Evolutionary conservation across 1,140 invertebrate species (phyloP), one percentile per base, ranked within the genome.

Genomic region (Rhagoletis pomonella): DNA sequence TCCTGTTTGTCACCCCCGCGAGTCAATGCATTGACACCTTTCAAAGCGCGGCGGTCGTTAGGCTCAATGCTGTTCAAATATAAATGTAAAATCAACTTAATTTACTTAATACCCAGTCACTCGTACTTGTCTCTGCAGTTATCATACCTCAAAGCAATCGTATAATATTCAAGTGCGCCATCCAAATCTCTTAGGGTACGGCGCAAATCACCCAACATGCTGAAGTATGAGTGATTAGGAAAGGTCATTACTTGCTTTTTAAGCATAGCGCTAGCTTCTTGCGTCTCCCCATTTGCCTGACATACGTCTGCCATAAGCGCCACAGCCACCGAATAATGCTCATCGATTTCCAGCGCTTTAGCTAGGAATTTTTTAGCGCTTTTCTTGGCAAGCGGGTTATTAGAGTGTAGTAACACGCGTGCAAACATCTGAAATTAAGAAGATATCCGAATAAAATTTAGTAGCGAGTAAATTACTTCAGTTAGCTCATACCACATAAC

Each of bases 141-240:
- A 17, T 67, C 87, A 50, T 64, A 92, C 91, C 90, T 89, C 29
- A 93, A 64, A 0, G 92, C 91, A 19, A 89, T 84, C 7, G 91
- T 91, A 50, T 91, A 93, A 73, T 89, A 90, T 17, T 93, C 91
- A 17, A 93, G 69, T 0, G 92, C 92, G 50, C 86, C 90, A 69
- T 90, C 87, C 7, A 90, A 84, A 87, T 92, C 89, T 88, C 90
- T 90, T 60, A 90, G 89, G 0, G 4, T 39, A 5, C 89, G 88
- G 5, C 90, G 69, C 19, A 92, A 88, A 55, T 92, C 90, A 4
- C 89, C 92, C 39, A 93, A 88, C 88, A 90, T 89, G 10, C 89
- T 89, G 67, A 89, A 91, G 0, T 92, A 88, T 87, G 90, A 90
- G 7, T 87, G 87, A 86, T 91, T 89, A 1, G 92, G 92, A 87